A percentile compares a stretch with the other conserved stretches of the same genome.
phyloP scores from a whole-genome alignment of 1,140 invertebrate genomes.

The Lamellibrachia luymesi region DNA sequence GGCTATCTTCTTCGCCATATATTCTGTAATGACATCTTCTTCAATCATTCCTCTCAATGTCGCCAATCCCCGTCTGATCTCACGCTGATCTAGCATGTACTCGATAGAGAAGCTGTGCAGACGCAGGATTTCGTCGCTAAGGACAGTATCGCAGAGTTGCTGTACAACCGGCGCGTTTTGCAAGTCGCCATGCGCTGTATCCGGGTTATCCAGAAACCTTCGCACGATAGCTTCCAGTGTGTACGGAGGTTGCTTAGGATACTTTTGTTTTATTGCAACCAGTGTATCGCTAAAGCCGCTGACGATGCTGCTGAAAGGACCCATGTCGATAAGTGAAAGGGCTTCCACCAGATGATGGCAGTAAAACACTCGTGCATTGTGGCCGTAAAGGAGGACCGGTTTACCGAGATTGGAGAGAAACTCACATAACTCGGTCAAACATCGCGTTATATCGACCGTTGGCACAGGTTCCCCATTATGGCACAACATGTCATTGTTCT shows the following conservation, averaged over 20 bases:
- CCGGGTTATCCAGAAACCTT: not conserved
- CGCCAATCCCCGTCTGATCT: not conserved
- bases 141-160: not conserved
- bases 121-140: not conserved
- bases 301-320: not conserved
- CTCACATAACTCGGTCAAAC: not conserved
- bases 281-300: slow-evolving; percentile 2
- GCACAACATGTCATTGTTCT: not conserved
- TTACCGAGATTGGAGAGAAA: not conserved
- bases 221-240: not conserved
- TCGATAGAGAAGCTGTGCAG: not conserved
- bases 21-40: not conserved
- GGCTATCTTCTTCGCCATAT: not conserved
- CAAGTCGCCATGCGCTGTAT: not conserved
- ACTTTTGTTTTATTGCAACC: not conserved
- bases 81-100: not conserved
- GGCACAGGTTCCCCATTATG: not conserved
- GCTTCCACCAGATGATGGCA: not conserved
- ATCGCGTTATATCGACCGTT: not conserved
- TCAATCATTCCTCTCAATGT: not conserved
- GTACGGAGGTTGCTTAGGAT: not conserved
- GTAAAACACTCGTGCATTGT: not conserved
- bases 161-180: not conserved
- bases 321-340: not conserved
- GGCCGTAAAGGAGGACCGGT: not conserved